Conservation (phyloP, 2,888 invertebrate genomes). For the Stegana nigrithorax region DNA sequence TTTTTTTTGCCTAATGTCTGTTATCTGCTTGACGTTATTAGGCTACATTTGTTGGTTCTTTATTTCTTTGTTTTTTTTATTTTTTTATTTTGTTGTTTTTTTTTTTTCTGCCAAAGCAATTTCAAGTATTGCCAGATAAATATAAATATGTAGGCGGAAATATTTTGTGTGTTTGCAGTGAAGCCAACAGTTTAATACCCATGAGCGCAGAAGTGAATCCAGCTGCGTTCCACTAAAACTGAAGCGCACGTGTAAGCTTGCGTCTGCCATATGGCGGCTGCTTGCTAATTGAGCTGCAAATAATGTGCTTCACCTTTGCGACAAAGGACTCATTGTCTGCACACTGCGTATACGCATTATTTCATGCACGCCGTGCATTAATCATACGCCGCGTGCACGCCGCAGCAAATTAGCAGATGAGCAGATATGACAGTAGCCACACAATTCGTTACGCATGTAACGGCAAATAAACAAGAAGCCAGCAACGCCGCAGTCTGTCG, state of each 20-base stretch:
- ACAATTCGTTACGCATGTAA: not conserved
- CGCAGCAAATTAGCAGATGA: not conserved
- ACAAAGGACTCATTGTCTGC: too few relatives aligned
- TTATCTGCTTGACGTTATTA: constrained; percentile 6
- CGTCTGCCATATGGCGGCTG: too few relatives aligned
- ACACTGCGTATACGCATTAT: constrained; percentile 6
- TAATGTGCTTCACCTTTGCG: too few relatives aligned
- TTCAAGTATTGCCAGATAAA: not conserved
- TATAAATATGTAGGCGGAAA: constrained; percentile 10
- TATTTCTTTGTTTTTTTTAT: not conserved
- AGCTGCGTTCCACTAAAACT: too few relatives aligned
- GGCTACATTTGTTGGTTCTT: not conserved
- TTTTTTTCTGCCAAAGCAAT: not conserved
- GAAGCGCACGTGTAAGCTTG: too few relatives aligned
- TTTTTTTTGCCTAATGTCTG: too few relatives aligned
- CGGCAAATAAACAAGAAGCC: not conserved
- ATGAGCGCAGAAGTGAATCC: too few relatives aligned
- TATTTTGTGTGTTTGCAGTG: too few relatives aligned
- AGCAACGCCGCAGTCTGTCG: not conserved
- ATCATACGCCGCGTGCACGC: not conserved
- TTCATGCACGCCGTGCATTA: not conserved
- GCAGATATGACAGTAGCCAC: not conserved
- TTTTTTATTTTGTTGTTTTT: not conserved
- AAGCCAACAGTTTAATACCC: too few relatives aligned
- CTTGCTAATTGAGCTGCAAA: too few relatives aligned